These are phyloP conservation scores for Falco biarmicus DNA, from an alignment of 2,797 vertebrate species.

Conservation along the genomic window DNA sequence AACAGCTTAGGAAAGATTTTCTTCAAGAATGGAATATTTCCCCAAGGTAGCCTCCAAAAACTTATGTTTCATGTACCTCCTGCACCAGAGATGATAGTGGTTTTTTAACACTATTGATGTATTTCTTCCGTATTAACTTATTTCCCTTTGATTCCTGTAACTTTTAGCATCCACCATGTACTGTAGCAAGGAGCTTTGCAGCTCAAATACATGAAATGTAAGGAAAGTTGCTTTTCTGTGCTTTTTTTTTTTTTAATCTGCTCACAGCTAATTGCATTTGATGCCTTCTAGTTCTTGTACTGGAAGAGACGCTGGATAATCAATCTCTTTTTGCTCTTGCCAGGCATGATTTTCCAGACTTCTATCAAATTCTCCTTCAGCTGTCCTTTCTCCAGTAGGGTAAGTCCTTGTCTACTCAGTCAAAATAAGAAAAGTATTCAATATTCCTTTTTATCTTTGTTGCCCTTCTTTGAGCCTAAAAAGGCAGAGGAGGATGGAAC, in stretches of 20 bases:
- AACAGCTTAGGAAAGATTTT: background rate
- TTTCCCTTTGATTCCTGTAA: background rate
- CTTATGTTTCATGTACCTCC: background rate
- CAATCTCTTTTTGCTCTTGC: background rate
- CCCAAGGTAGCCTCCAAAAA: background rate
- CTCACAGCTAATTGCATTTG: conserved; percentile 4
- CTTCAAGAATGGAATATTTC: background rate
- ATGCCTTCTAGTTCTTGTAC: background rate
- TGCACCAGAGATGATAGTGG: background rate
- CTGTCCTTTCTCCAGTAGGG: background rate
- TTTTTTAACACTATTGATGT: background rate
- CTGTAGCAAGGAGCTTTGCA: background rate
- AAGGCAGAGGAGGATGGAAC: background rate
- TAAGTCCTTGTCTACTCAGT: background rate
- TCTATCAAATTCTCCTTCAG: conserved; percentile 5
- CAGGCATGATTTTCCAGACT: background rate
- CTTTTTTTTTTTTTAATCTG: background rate
- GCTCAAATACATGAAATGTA: fast-evolving
- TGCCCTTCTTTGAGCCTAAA: background rate
- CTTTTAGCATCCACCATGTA: background rate
- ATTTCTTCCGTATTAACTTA: background rate
- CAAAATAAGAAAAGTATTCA: background rate
- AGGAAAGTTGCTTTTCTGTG: background rate
- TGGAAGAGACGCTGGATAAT: background rate
- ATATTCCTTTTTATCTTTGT: conserved; percentile 4